A percentile compares a stretch with the other conserved stretches of the same genome.
Conservation (phyloP, 2,888 invertebrate species). For the Drosophila borborema region DNA sequence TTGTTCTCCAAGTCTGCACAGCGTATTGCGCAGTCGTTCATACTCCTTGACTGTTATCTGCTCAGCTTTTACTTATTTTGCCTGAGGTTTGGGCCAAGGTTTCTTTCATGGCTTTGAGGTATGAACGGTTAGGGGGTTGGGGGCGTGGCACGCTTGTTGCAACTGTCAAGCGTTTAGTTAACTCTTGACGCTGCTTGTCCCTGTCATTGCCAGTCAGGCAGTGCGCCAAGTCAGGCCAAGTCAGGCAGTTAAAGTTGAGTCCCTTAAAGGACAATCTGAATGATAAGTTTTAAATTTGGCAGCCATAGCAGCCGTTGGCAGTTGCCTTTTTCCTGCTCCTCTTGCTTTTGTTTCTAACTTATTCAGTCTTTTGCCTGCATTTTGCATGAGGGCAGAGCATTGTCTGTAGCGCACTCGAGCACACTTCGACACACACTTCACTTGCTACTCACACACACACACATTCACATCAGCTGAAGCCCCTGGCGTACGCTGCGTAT, state of each 20-base stretch:
- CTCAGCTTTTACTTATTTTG: constrained; percentile 6
- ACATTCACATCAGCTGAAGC: background rate
- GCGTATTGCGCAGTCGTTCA: background rate
- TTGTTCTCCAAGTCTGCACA: background rate
- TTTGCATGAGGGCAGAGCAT: constrained; percentile 51
- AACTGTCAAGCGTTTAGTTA: constrained; percentile 78
- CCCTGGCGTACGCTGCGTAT: constrained; percentile 18
- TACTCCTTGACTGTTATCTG: background rate
- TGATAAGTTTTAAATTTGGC: constrained; percentile 20
- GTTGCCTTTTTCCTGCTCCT: background rate
- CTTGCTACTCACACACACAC: background rate
- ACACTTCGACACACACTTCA: constrained; percentile 9
- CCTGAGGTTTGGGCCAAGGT: constrained; percentile 2
- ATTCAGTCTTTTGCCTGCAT: constrained; percentile 52
- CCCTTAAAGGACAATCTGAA: constrained; percentile 14
- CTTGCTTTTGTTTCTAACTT: constrained; percentile 37
- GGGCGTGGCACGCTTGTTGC: constrained; percentile 47
- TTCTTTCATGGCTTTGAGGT: constrained; percentile 10
- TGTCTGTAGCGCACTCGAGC: constrained; percentile 6
- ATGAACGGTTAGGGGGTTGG: background rate
- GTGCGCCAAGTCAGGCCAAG: constrained; percentile 22
- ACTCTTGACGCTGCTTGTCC: constrained; percentile 61
- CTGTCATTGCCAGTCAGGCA: constrained; percentile 38
- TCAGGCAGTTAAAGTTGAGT: constrained; percentile 19
- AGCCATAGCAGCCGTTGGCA: constrained; percentile 14